Percentiles rank a stretch among this genome's conserved stretches.
phyloP scores from a whole-genome alignment of 2,113 vertebrate genomes.

The Takifugu bimaculatus region DNA sequence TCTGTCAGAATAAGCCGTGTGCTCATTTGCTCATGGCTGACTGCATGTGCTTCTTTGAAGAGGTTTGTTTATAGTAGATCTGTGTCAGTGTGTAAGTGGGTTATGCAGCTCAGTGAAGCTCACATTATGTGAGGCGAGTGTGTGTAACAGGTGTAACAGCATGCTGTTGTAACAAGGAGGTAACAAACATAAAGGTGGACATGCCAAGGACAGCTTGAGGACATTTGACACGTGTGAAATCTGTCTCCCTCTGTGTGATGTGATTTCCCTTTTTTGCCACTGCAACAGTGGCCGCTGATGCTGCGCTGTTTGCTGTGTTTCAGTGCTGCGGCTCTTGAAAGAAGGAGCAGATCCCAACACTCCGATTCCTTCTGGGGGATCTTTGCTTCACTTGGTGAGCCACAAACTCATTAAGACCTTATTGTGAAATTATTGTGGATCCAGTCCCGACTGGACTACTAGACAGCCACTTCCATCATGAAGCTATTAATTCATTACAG shows the following conservation, averaged over 20 bases:
- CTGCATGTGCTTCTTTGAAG: slow-evolving; percentile 20
- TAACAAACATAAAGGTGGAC: slow-evolving; percentile 8
- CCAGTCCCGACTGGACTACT: no score
- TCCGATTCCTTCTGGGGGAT: slow-evolving; percentile 82
- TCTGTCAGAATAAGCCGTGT: slow-evolving; percentile 16
- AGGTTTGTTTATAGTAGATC: slow-evolving; percentile 18
- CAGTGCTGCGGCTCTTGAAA: slow-evolving; percentile 87
- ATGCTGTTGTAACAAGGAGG: slow-evolving; percentile 16
- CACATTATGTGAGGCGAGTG: slow-evolving; percentile 22
- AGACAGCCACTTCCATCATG: no score
- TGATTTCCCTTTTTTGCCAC: background rate
- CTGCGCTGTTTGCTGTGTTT: slow-evolving; percentile 61
- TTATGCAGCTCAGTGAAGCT: slow-evolving; percentile 14
- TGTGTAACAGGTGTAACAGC: slow-evolving; percentile 30
- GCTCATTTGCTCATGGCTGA: slow-evolving; percentile 12
- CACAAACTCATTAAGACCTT: background rate
- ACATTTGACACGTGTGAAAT: slow-evolving; percentile 6
- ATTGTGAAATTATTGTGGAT: no score
- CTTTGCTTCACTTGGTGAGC: slow-evolving; percentile 92
- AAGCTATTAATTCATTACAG: no score
- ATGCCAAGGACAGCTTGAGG: slow-evolving; percentile 35
- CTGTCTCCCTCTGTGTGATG: slow-evolving; percentile 5
- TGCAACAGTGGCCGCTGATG: slow-evolving; percentile 20
- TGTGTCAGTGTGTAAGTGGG: slow-evolving; percentile 51
- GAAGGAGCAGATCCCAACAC: slow-evolving; percentile 83